A percentile compares a stretch with the other conserved stretches of the same genome.
These are phyloP conservation scores for Parnassius mnemosyne DNA, from an alignment of 2,888 invertebrate genomes.

Conservation along the genomic window DNA sequence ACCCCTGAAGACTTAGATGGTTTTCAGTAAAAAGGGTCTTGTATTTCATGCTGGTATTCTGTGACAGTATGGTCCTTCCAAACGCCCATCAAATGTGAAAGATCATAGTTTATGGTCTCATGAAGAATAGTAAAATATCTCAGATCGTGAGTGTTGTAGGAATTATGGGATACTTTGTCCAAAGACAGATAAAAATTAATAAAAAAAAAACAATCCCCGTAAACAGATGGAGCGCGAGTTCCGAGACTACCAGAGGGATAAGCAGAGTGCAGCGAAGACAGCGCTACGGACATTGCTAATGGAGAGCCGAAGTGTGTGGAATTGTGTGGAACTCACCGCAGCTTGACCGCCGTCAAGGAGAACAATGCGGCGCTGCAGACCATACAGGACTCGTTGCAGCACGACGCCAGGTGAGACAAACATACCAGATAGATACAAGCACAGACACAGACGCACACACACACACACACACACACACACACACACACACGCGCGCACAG, in stretches of 20 bases:
- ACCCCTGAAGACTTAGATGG: too few species aligned
- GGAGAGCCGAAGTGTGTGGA: conserved; percentile 97
- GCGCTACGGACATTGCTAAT: conserved; percentile 94
- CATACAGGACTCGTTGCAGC: conserved; percentile 90
- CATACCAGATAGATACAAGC: background rate
- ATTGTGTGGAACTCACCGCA: conserved; percentile 96
- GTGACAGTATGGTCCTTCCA: too few species aligned
- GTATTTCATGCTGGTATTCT: too few species aligned
- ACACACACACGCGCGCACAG: too few species aligned
- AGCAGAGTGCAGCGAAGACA: conserved; percentile 92
- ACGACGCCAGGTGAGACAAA: conserved; percentile 52
- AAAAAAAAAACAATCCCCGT: background rate
- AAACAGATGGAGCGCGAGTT: conserved; percentile 97
- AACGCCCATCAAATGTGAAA: too few species aligned
- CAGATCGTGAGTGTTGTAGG: too few species aligned
- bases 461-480: background rate
- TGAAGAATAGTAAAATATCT: too few species aligned
- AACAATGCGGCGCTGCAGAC: conserved; percentile 89
- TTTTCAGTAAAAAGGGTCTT: too few species aligned
- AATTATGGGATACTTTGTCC: too few species aligned
- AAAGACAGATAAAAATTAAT: too few species aligned
- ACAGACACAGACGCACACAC: too few species aligned
- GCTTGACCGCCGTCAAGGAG: conserved; percentile 89
- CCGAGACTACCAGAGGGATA: conserved; percentile 96
- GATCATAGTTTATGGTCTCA: too few species aligned